Evolutionary conservation across 2,888 invertebrate genomes (phyloP), one percentile per base, ranked within the genome.

Genomic region (Drymonia ruficornis): DNA sequence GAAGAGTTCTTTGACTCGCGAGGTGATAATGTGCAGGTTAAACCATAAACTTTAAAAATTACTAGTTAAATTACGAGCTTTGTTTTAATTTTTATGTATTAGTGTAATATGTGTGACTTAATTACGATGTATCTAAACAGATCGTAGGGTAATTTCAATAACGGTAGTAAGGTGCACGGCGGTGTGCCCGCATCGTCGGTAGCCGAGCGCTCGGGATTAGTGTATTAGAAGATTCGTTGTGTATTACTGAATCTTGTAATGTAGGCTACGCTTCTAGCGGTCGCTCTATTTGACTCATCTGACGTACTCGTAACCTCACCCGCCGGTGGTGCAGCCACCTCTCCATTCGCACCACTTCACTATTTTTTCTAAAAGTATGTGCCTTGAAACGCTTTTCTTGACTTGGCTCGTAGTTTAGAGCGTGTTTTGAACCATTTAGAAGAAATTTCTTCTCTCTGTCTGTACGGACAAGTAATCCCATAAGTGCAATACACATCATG

Each of bases 401-500:
- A 89, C 85, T 88, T 81, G 86, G 87, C 84, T 85, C 80, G 86
- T 91, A 91, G 90, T 81, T 85, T 89, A 90, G 89, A 87, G 84
- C 87, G 85, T 88, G 83, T 90, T 90, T 91, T 89, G 88, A 89
- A 84, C 87, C 88, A 86, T 90, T 91, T 88, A 89, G 88, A 83
- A 84, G 82, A 85, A 83, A 86, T 85, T 86, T 88, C 87, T 86
- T 87, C 87, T 89, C 87, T 86, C 84, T 87, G 87, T 89, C 86
- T 86, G 84, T 88, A 82, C 81, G 86, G 86, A 88, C 85, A 84
- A 81, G 80, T 87, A 85, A 81, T 86, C 86, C 88, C 86, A 81
- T 89, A 89, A 90, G 90, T 89, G 91, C 91, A 90, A 89, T 88
- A 91, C 91, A 91, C 91, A 92, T 92, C 91, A 91, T 89, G 80